Evolutionary conservation across 2,113 vertebrate genomes (phyloP), one percentile per base, ranked within the genome.

Genomic region (Rhinichthys klamathensis): DNA sequence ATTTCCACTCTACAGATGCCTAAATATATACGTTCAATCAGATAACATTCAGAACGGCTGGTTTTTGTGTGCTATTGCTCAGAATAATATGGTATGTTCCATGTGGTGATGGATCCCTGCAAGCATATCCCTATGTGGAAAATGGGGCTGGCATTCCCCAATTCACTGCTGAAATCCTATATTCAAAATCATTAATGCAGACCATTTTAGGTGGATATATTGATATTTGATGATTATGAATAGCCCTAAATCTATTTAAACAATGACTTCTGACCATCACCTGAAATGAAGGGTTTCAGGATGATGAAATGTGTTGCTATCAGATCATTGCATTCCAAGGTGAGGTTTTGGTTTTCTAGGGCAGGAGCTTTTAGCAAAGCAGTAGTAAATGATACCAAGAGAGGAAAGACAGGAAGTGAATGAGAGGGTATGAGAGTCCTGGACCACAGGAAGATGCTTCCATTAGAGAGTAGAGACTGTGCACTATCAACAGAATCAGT

Each of bases 301-400:
- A 69, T 18, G 27, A 32, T 49, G n/a, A 61, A 46, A 30, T 78
- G 61, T 51, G 15, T 51, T 84, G 75, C 51, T 38, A 60, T 65
- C 81, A 54, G 58, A 85, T 56, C 69, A 56, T 69, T 30, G 3
- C 56, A 69, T 60, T 75, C 84, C 54, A 86, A 67, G 84, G 74
- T 86, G 65, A 83, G 78, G 58, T 87, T 86, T 83, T 78, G 80
- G 78, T 54, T 88, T 86, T 88, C 54, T 79, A 83, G 61, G 84
- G 21, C 75, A 89, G 83, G 46, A 32, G 83, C 65, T 61, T 82
- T 87, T 79, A 82, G 72, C 84, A 84, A 30, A 83, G 77, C 74
- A 75, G 84, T 79, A 82, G 81, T 56, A 79, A 87, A 76, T 74
- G 87, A 86, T 44, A 72, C 82, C 44, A 32, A 32, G 67, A 12